Evolutionary conservation across 2,888 invertebrate genomes (phyloP).

Genomic region (Neria commutata): DNA sequence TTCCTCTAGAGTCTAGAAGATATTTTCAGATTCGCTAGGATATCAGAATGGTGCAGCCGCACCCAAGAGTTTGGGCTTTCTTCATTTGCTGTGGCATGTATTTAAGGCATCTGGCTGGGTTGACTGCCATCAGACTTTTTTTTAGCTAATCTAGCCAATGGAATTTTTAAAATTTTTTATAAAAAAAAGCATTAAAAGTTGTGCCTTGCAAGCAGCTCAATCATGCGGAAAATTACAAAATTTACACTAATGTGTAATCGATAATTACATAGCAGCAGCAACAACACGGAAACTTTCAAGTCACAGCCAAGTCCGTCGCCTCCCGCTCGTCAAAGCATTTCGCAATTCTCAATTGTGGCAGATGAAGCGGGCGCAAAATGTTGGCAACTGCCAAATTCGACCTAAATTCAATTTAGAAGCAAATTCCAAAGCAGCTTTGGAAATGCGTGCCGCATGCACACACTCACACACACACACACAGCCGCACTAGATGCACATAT

Average conservation of each 20-base stretch:
- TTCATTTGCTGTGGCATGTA: too few relatives aligned
- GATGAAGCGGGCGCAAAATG: too few relatives aligned
- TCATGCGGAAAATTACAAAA: neutral
- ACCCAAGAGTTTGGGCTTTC: too few relatives aligned
- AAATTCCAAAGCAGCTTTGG: neutral
- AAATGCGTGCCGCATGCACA: neutral
- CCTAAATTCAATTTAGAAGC: constrained; percentile 2
- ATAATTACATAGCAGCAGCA: neutral
- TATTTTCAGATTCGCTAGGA: too few relatives aligned
- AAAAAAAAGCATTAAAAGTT: too few relatives aligned
- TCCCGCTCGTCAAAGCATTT: neutral
- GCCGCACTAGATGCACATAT: neutral
- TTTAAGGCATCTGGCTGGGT: too few relatives aligned
- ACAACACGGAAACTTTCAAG: neutral
- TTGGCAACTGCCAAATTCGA: neutral
- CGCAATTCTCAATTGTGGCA: neutral
- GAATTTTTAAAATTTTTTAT: too few relatives aligned
- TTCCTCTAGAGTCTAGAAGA: too few relatives aligned
- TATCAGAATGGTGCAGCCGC: too few relatives aligned
- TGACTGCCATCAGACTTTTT: too few relatives aligned
- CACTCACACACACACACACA: neutral
- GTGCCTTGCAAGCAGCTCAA: too few relatives aligned
- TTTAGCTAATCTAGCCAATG: too few relatives aligned
- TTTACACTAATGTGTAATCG: neutral
- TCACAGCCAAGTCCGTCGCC: neutral